phyloP scores from a whole-genome alignment of 1,140 invertebrate genomes.

The Dryas iulia region DNA sequence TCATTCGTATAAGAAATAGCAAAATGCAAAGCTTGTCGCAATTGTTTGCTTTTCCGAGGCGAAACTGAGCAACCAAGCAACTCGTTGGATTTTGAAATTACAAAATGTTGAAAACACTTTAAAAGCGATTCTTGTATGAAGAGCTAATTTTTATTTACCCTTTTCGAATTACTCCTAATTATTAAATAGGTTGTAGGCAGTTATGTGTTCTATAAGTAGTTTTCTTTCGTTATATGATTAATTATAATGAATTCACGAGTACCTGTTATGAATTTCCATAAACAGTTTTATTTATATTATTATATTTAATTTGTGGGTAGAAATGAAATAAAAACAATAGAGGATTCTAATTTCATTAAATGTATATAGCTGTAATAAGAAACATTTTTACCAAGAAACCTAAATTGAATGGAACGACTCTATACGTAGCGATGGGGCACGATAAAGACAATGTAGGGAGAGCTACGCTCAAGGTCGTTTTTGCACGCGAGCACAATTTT shows the following conservation, averaged over 20 bases:
- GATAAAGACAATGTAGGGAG: conserved; percentile 23
- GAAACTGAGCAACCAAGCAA: not conserved
- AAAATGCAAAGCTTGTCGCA: not conserved
- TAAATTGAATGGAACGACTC: not conserved
- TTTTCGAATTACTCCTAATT: not conserved
- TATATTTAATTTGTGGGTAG: too few species aligned
- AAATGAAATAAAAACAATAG: too few species aligned
- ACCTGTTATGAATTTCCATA: too few species aligned
- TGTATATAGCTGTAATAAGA: not conserved
- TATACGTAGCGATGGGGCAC: not conserved
- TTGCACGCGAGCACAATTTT: conserved; percentile 53
- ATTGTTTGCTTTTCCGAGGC: not conserved
- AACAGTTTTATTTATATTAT: too few species aligned
- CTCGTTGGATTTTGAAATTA: not conserved
- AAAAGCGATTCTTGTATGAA: not conserved
- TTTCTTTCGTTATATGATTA: too few species aligned
- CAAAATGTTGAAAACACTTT: not conserved
- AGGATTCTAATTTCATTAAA: too few species aligned
- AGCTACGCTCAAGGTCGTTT: conserved; percentile 53
- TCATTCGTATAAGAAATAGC: not conserved
- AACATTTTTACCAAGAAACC: not conserved
- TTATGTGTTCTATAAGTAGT: too few species aligned
- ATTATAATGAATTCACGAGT: too few species aligned
- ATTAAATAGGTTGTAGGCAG: too few species aligned
- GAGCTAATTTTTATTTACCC: not conserved